A percentile compares a stretch with the other conserved stretches of the same genome.
These are phyloP conservation scores for Galerucella pusilla DNA, from an alignment of 2,888 invertebrate species.

Conservation along the genomic window DNA sequence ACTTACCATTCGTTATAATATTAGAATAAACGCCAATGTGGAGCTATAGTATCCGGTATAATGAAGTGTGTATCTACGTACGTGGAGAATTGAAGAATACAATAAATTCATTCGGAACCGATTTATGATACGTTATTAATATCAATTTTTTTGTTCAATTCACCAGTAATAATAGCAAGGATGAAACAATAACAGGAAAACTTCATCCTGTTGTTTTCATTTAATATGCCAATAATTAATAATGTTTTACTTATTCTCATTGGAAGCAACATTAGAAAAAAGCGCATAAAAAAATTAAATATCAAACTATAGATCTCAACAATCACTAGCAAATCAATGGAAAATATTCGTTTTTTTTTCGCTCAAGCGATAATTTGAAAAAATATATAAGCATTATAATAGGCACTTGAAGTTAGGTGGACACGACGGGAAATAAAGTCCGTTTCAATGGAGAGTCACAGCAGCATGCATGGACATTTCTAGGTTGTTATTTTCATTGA, in stretches of 20 bases:
- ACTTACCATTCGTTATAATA: slow-evolving; percentile 27
- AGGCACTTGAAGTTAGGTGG: too few species aligned
- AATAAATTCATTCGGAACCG: neutral
- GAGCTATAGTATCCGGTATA: slow-evolving; percentile 25
- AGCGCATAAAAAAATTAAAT: too few species aligned
- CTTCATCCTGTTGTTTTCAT: neutral
- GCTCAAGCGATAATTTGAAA: too few species aligned
- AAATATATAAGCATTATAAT: too few species aligned
- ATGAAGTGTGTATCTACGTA: neutral
- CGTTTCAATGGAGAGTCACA: too few species aligned
- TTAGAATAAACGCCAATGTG: slow-evolving; percentile 14
- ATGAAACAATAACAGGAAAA: neutral
- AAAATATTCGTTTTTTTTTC: too few species aligned
- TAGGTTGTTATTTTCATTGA: too few species aligned
- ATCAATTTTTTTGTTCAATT: neutral
- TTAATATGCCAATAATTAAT: neutral
- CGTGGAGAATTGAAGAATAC: neutral
- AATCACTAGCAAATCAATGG: too few species aligned
- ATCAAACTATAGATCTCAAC: too few species aligned
- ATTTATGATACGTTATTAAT: neutral
- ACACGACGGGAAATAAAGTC: too few species aligned
- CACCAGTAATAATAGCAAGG: neutral
- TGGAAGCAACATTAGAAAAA: neutral
- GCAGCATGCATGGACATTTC: too few species aligned
- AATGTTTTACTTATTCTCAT: neutral